Evolutionary conservation across 2,888 invertebrate species (phyloP).

Genomic region (Tipula helvola): DNA sequence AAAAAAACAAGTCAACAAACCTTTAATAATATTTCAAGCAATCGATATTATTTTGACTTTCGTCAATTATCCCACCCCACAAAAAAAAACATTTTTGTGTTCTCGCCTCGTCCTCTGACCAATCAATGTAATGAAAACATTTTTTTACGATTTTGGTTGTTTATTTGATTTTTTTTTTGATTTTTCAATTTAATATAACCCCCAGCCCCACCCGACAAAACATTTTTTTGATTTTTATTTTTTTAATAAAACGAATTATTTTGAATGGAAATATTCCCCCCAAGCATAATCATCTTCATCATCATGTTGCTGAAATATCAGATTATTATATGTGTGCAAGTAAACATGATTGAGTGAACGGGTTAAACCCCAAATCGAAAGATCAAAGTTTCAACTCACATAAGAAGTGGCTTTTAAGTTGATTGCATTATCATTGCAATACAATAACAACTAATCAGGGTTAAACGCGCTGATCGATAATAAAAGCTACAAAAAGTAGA

Average conservation of each 20-base stretch:
- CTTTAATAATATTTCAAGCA: neutral
- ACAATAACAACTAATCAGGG: neutral
- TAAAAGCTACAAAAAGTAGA: neutral
- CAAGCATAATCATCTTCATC: neutral
- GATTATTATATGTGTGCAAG: too few species aligned
- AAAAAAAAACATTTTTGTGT: neutral
- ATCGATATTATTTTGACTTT: neutral
- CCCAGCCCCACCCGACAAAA: neutral
- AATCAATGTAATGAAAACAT: neutral
- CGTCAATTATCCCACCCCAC: neutral
- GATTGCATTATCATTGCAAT: too few species aligned
- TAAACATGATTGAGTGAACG: too few species aligned
- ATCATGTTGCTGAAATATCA: neutral
- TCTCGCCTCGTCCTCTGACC: neutral
- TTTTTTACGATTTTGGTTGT: neutral
- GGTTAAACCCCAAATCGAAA: too few species aligned
- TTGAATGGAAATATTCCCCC: neutral
- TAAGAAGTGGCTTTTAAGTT: too few species aligned
- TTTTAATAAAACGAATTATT: neutral
- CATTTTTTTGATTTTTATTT: too few species aligned
- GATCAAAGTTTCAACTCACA: too few species aligned
- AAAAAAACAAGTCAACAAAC: neutral
- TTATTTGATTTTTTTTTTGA: neutral
- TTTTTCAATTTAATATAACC: neutral
- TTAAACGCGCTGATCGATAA: neutral